Conservation (phyloP, 2,888 invertebrate species). For the Lobophora halterata region DNA sequence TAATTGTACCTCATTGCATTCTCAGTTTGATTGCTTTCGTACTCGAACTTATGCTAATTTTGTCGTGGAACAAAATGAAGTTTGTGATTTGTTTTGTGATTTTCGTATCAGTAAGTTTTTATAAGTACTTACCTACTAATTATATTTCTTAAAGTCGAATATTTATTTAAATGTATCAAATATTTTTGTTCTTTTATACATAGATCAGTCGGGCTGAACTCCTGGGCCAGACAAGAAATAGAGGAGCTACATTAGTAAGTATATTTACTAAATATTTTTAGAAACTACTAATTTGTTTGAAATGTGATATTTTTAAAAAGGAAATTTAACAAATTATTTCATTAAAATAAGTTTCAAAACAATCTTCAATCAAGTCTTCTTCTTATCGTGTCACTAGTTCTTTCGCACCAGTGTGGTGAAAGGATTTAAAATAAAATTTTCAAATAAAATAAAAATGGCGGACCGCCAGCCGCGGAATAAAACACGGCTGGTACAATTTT, state of each 20-base stretch:
- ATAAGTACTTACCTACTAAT: background rate
- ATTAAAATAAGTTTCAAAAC: too few relatives aligned
- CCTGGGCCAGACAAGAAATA: conserved; percentile 38
- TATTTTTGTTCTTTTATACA: conserved; percentile 25
- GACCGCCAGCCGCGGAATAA: too few relatives aligned
- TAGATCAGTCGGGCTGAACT: conserved; percentile 45
- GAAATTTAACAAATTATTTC: too few relatives aligned
- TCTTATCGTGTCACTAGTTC: too few relatives aligned
- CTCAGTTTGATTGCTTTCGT: conserved; percentile 1
- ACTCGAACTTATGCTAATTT: background rate
- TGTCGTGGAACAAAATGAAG: conserved; percentile 2
- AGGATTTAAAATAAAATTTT: too few relatives aligned
- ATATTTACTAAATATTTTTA: background rate
- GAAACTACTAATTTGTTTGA: background rate
- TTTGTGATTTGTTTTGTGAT: conserved; percentile 1
- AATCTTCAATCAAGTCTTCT: too few relatives aligned
- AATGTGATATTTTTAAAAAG: too few relatives aligned
- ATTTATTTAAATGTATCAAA: too few relatives aligned
- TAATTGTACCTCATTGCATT: conserved; percentile 6
- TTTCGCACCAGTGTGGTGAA: too few relatives aligned
- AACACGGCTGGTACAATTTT: too few relatives aligned
- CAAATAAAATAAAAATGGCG: too few relatives aligned
- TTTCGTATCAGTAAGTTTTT: conserved; percentile 16
- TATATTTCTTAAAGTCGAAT: too few relatives aligned
- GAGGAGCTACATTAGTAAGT: conserved; percentile 57